These are phyloP conservation scores for Vicugna pacos DNA, from an alignment of 2,113 vertebrate genomes.

Conservation along the genomic window DNA sequence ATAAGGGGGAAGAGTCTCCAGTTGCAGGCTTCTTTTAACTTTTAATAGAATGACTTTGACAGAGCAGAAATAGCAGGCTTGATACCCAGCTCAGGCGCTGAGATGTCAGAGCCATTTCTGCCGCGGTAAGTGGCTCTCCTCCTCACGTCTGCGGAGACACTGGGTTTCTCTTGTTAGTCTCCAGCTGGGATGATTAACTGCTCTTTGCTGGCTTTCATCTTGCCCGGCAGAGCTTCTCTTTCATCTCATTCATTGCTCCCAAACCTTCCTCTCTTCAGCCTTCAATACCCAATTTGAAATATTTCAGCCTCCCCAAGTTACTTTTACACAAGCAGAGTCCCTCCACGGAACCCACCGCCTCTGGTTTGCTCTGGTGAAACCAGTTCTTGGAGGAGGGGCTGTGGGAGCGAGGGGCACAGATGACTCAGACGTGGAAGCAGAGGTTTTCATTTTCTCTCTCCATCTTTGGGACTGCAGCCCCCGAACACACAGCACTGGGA, in stretches of 20 bases:
- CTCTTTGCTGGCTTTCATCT: conserved; percentile 30
- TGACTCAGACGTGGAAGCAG: background rate
- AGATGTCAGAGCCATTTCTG: conserved; percentile 20
- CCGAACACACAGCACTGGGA: background rate
- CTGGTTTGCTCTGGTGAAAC: conserved; percentile 4
- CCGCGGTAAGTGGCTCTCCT: background rate
- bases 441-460: background rate
- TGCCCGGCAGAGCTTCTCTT: conserved; percentile 6
- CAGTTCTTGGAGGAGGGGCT: background rate
- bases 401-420: background rate
- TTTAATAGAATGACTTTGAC: conserved; percentile 67
- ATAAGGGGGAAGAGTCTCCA: conserved; percentile 59
- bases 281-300: background rate
- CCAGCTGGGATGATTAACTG: background rate
- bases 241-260: background rate
- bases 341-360: background rate
- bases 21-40: conserved; percentile 72
- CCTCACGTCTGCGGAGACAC: background rate
- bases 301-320: background rate
- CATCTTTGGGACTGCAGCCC: background rate
- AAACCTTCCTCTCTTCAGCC: background rate
- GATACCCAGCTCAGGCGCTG: conserved; percentile 47
- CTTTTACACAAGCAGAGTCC: conserved; percentile 24
- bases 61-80: conserved; percentile 69
- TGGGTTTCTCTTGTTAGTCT: background rate